Evolutionary conservation across 1,140 invertebrate genomes (phyloP).

Genomic region (Philaenus spumarius): DNA sequence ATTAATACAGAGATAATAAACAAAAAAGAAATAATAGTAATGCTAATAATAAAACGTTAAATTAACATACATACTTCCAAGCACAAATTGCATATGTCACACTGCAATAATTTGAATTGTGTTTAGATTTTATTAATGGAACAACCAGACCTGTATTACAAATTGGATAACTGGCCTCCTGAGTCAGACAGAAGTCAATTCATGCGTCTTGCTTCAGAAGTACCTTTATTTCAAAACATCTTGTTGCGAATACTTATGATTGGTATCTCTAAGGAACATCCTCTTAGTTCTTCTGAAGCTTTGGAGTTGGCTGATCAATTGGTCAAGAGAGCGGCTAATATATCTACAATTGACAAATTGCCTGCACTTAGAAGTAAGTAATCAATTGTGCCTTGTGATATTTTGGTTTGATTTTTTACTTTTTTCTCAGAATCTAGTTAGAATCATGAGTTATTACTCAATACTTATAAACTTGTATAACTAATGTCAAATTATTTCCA

Average conservation of each 20-base stretch:
- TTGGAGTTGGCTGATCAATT: conserved; percentile 81
- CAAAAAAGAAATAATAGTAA: no score
- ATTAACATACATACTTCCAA: no score
- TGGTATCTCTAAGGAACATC: conserved; percentile 57
- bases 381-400: background rate
- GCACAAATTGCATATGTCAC: no score
- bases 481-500: no score
- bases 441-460: no score
- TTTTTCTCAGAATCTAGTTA: no score
- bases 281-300: conserved; percentile 69
- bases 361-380: conserved; percentile 44
- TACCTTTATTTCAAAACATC: conserved; percentile 38
- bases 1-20: no score
- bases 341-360: conserved; percentile 50
- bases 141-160: conserved; percentile 77
- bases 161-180: conserved; percentile 90
- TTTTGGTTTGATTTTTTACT: no score
- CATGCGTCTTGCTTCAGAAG: conserved; percentile 76
- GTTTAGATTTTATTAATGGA: conserved; percentile 71
- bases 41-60: no score
- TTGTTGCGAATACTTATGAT: conserved; percentile 27
- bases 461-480: no score
- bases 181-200: conserved; percentile 75
- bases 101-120: conserved; percentile 5
- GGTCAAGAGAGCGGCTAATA: conserved; percentile 71